Evolutionary conservation across 2,797 vertebrate genomes (phyloP), one percentile per base, ranked within the genome.

Genomic region (Microtus agrestis): DNA sequence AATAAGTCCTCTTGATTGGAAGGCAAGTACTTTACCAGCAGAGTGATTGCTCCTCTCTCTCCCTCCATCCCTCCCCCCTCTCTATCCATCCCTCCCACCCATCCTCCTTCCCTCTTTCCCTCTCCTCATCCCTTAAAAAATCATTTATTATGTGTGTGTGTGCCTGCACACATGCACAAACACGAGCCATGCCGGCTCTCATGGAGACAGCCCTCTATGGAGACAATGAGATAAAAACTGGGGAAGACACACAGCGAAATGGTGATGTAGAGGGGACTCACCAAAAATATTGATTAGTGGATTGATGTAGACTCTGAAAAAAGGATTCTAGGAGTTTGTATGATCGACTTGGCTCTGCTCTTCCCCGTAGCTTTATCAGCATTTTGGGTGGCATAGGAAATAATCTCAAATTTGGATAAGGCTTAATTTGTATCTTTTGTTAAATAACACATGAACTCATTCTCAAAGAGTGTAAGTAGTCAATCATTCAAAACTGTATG

Each of bases 401-500:
- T 14, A 88, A 48, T 87, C 59, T 87, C 79, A 86, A 77, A 91
- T 93, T 87, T 87, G 23, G 43, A 15, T 61, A 29, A 80, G 54
- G 59, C 82, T 91, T 95, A 96, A 84, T 77, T 78, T 95, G 78
- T 87, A 79, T 21, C 4, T 23, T 37, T 80, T 84, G 11, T 94
- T 95, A 93, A 92, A 89, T 73, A 91, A 56, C 25, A 89, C 69
- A n/a, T 34, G 92, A 91, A 84, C 54, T 93, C 59, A 96, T 89
- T 92, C 54, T 92, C 59, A 80, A 94, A 80, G 87, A 93, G 40
- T 91, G 73, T 91, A 86, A 95, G 48, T 91, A n/a, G 25, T 85
- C 77, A 93, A 76, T 88, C 87, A 93, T 88, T 92, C 69, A 96
- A 93, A 96, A 92, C 88, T 94, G 63, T 59, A 92, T 87, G 59